Evolutionary conservation across 2,888 invertebrate species (phyloP).

Genomic region (Papilio elwesi): DNA sequence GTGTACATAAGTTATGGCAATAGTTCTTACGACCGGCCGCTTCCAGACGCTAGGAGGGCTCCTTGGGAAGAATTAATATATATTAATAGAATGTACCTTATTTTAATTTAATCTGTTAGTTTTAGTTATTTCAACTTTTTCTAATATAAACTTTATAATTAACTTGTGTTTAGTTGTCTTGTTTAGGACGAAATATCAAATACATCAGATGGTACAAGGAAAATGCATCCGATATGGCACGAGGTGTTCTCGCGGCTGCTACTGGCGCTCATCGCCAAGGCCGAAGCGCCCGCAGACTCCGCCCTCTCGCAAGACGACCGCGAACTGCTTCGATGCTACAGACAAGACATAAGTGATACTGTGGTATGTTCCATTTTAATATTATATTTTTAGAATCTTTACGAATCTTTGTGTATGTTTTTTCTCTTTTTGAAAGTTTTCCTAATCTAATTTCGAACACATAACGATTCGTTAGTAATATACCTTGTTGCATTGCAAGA

Average conservation of each 20-base stretch:
- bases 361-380: constrained; percentile 80
- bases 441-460: not conserved
- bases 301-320: constrained; percentile 90
- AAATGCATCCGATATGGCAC: constrained; percentile 84
- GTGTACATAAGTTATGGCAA: no score
- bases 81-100: no score
- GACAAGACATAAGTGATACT: constrained; percentile 94
- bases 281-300: constrained; percentile 88
- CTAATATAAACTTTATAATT: constrained; percentile 41
- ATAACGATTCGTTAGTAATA: not conserved
- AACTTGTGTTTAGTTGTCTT: constrained; percentile 11
- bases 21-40: no score
- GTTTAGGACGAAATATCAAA: constrained; percentile 86
- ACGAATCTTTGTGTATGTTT: no score
- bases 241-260: constrained; percentile 92
- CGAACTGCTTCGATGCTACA: constrained; percentile 93
- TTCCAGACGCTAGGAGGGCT: no score
- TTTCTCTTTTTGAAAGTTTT: not conserved
- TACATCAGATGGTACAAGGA: constrained; percentile 60
- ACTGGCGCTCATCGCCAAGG: constrained; percentile 90
- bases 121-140: no score
- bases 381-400: no score
- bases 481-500: no score
- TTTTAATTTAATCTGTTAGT: no score
- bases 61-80: no score